These are phyloP conservation scores for Champsocephalus esox DNA, from an alignment of 2,797 vertebrate species.

Conservation along the genomic window DNA sequence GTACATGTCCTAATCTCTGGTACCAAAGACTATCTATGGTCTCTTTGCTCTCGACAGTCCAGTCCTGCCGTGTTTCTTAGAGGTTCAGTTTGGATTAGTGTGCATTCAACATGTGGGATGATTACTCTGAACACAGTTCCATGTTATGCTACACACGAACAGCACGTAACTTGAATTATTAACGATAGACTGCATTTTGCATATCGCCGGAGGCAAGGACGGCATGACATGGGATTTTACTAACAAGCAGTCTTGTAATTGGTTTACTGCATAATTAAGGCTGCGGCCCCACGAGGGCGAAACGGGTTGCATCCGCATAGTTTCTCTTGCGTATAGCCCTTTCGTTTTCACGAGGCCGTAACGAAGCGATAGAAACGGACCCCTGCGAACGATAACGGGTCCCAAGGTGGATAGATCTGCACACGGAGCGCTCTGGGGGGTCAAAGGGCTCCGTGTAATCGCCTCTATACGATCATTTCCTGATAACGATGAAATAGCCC, in stretches of 20 bases:
- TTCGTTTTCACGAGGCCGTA: no score
- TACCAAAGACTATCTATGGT: neutral
- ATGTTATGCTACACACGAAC: slow-evolving; percentile 8
- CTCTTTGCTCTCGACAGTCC: neutral
- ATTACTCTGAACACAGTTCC: neutral
- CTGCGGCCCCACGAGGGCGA: no score
- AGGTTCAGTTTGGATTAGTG: neutral
- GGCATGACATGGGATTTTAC: neutral
- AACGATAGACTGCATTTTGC: slow-evolving; percentile 26
- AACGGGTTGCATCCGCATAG: no score
- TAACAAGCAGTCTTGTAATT: slow-evolving; percentile 22
- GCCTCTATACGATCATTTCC: no score
- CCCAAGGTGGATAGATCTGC: no score
- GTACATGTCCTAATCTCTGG: neutral
- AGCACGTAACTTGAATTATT: slow-evolving; percentile 27
- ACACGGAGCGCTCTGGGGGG: no score
- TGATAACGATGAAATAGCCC: no score
- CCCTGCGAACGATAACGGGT: no score
- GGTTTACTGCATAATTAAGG: slow-evolving; percentile 22
- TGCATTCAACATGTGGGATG: neutral
- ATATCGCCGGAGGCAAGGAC: slow-evolving; percentile 43
- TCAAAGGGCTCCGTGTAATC: no score
- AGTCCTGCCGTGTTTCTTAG: neutral
- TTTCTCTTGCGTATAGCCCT: no score
- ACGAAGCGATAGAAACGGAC: no score